These are phyloP conservation scores for Alligator sinensis DNA, from an alignment of 2,113 vertebrate genomes.

Conservation along the genomic window DNA sequence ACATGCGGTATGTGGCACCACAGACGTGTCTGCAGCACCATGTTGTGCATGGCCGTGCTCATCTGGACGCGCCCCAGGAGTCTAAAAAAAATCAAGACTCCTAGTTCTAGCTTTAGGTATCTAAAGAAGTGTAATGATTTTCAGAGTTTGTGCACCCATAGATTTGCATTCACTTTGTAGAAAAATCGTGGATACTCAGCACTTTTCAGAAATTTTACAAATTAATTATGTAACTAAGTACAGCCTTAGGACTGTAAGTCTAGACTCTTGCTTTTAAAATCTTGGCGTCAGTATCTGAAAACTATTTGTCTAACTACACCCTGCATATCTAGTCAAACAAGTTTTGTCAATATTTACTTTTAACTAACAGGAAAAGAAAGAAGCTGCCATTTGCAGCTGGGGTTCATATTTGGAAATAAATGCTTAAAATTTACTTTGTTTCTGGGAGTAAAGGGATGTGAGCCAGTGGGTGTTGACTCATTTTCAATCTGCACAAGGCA, in stretches of 20 bases:
- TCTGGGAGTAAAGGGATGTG: background rate
- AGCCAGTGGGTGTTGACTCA: background rate
- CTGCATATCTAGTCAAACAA: accelerated
- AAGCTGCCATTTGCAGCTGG: background rate
- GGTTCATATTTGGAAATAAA: background rate
- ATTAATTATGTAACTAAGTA: background rate
- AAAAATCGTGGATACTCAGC: background rate
- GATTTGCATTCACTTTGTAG: background rate
- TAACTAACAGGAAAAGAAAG: background rate
- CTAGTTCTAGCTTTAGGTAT: background rate
- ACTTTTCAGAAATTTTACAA: background rate
- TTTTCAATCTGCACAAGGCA: background rate
- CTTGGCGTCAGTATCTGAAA: background rate
- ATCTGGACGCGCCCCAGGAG: too few relatives aligned
- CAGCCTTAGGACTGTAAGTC: background rate
- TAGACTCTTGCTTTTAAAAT: background rate
- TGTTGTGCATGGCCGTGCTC: too few relatives aligned
- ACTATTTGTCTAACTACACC: background rate
- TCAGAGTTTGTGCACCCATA: background rate
- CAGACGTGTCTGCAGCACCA: too few relatives aligned
- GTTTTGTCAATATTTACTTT: accelerated
- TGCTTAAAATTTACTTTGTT: accelerated
- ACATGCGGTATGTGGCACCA: too few relatives aligned
- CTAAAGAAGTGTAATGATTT: background rate
- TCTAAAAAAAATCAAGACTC: background rate